Evolutionary conservation across 2,113 vertebrate species (phyloP).

Genomic region (Anhinga rufa): DNA sequence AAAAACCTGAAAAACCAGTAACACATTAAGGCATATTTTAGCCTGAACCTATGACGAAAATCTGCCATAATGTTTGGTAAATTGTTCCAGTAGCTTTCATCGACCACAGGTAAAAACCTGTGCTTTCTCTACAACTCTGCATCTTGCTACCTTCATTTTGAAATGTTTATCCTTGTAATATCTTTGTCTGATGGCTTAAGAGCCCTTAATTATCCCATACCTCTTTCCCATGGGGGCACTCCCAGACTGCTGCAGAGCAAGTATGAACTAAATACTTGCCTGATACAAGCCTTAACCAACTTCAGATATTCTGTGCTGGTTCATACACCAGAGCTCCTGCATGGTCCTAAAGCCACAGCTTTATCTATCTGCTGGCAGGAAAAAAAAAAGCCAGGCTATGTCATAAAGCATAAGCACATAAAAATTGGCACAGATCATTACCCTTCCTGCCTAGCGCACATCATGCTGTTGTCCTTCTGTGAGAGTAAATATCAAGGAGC

Average conservation of each 20-base stretch:
- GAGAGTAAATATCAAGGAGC: background rate
- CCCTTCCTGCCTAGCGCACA: background rate
- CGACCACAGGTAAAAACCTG: background rate
- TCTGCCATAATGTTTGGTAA: background rate
- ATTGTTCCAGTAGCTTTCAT: background rate
- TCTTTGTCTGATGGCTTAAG: background rate
- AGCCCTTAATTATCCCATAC: background rate
- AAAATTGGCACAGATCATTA: conserved; percentile 22
- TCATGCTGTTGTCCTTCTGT: conserved; percentile 1
- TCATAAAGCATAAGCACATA: background rate
- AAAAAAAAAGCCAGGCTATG: background rate
- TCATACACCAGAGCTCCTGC: background rate
- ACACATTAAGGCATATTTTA: background rate
- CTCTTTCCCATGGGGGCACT: background rate
- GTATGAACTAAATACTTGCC: background rate
- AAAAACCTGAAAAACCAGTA: background rate
- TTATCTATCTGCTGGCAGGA: background rate
- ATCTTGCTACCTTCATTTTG: background rate
- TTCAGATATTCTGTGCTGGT: background rate
- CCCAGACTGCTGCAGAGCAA: background rate
- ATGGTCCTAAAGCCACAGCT: background rate
- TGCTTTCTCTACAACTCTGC: background rate
- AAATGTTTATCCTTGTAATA: background rate
- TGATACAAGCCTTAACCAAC: background rate
- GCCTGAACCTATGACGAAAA: background rate